Evolutionary conservation across 2,113 vertebrate species (phyloP).

Genomic region (Acrocephalus kingi): DNA sequence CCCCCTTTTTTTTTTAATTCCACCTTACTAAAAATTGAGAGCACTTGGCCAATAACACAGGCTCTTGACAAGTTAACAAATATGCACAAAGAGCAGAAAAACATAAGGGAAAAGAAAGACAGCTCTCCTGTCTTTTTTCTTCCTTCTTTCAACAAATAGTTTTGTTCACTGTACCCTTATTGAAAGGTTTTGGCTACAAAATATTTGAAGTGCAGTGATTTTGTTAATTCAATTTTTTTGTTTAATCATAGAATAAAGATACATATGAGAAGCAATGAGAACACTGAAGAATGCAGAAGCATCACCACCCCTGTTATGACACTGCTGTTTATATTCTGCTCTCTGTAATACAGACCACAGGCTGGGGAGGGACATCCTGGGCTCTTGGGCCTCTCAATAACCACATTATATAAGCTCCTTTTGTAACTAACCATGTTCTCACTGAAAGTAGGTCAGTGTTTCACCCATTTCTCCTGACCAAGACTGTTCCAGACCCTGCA

Average conservation of each 20-base stretch:
- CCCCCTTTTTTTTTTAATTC: background rate
- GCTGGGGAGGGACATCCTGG: background rate
- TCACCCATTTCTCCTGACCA: background rate
- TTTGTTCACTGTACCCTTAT: background rate
- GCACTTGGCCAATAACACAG: background rate
- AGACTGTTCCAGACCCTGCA: background rate
- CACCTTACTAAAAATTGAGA: background rate
- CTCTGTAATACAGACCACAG: background rate
- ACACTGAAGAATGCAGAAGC: background rate
- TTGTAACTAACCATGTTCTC: background rate
- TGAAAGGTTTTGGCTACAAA: background rate
- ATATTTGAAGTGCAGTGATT: background rate
- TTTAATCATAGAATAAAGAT: background rate
- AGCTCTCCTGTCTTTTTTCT: background rate
- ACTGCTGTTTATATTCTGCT: background rate
- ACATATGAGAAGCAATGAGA: background rate
- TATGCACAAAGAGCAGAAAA: background rate
- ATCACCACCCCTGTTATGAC: background rate
- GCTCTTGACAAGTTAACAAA: background rate
- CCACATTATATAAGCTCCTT: background rate
- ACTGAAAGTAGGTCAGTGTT: constrained; percentile 37
- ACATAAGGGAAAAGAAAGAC: background rate
- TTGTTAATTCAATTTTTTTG: background rate
- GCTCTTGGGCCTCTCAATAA: background rate
- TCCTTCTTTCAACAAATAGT: background rate